A percentile compares a stretch with the other conserved stretches of the same genome.
These are phyloP conservation scores for Carterocephalus palaemon DNA, from an alignment of 2,888 invertebrate genomes.

Conservation along the genomic window DNA sequence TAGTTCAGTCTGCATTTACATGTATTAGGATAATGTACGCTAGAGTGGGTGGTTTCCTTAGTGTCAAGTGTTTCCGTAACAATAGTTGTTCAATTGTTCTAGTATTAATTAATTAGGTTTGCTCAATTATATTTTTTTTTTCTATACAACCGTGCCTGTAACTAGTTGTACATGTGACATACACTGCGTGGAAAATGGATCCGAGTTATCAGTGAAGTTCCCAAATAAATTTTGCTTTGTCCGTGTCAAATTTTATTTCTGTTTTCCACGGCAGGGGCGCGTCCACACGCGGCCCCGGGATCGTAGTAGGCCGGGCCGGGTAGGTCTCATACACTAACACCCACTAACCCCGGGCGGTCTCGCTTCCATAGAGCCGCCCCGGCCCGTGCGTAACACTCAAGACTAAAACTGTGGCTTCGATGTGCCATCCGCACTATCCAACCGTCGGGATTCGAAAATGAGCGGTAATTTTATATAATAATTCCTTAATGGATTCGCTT, in stretches of 20 bases:
- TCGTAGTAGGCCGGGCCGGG: too few relatives aligned
- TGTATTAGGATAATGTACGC: slow-evolving; percentile 21
- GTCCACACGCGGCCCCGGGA: slow-evolving; percentile 29
- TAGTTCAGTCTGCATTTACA: slow-evolving; percentile 20
- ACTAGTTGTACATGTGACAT: slow-evolving; percentile 30
- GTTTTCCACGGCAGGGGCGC: slow-evolving; percentile 56
- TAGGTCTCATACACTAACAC: too few relatives aligned
- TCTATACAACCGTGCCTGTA: slow-evolving; percentile 25
- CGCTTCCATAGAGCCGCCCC: slow-evolving; percentile 32
- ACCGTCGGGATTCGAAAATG: slow-evolving; percentile 59
- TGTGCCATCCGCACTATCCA: slow-evolving; percentile 68
- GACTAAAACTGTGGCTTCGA: slow-evolving; percentile 59
- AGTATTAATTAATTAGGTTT: slow-evolving; percentile 19
- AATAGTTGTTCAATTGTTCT: slow-evolving; percentile 15
- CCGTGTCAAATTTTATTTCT: slow-evolving; percentile 56
- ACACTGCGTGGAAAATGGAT: slow-evolving; percentile 60
- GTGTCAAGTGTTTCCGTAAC: slow-evolving; percentile 19
- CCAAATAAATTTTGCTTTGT: slow-evolving; percentile 45
- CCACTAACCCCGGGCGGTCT: slow-evolving; percentile 45
- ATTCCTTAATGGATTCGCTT: slow-evolving; percentile 76
- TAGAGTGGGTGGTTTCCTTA: slow-evolving; percentile 20
- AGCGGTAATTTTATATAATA: slow-evolving; percentile 73
- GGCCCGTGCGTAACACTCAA: slow-evolving; percentile 44
- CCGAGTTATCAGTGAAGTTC: slow-evolving; percentile 42
- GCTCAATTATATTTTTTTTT: slow-evolving; percentile 26